Percentiles rank a stretch among this genome's conserved stretches.
These are phyloP conservation scores for Tethea ocularis DNA, from an alignment of 2,888 invertebrate genomes.

Conservation along the genomic window DNA sequence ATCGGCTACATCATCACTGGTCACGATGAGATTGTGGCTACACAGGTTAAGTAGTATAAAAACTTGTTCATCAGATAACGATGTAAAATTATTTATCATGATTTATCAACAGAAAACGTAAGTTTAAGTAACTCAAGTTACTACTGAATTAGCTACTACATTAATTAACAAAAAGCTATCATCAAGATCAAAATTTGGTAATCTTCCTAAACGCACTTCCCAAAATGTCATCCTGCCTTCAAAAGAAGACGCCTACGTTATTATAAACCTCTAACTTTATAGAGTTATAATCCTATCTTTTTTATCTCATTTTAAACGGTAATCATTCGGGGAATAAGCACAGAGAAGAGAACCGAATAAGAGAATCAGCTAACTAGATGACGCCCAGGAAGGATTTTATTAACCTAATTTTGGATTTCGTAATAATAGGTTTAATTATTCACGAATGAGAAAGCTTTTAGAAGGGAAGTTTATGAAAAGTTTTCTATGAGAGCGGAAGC, in stretches of 20 bases:
- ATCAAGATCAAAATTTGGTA: background rate
- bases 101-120: background rate
- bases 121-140: background rate
- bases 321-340: slow-evolving; percentile 26
- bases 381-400: slow-evolving; percentile 54
- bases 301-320: slow-evolving; percentile 24
- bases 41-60: too few relatives aligned
- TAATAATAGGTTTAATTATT: slow-evolving; percentile 75
- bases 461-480: slow-evolving; percentile 57
- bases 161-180: too few relatives aligned
- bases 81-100: too few relatives aligned
- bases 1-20: too few relatives aligned
- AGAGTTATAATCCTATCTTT: slow-evolving; percentile 8
- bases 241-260: background rate
- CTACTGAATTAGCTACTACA: too few relatives aligned
- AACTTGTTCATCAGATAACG: too few relatives aligned
- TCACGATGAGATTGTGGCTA: too few relatives aligned
- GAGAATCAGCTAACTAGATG: slow-evolving; percentile 41
- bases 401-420: slow-evolving; percentile 65
- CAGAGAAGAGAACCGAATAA: slow-evolving; percentile 35
- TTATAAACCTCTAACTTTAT: background rate
- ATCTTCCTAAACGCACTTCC: background rate
- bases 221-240: background rate
- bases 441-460: slow-evolving; percentile 71
- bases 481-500: slow-evolving; percentile 62